These are phyloP conservation scores for Oncorhynchus keta DNA, from an alignment of 2,113 vertebrate genomes.

Conservation along the genomic window DNA sequence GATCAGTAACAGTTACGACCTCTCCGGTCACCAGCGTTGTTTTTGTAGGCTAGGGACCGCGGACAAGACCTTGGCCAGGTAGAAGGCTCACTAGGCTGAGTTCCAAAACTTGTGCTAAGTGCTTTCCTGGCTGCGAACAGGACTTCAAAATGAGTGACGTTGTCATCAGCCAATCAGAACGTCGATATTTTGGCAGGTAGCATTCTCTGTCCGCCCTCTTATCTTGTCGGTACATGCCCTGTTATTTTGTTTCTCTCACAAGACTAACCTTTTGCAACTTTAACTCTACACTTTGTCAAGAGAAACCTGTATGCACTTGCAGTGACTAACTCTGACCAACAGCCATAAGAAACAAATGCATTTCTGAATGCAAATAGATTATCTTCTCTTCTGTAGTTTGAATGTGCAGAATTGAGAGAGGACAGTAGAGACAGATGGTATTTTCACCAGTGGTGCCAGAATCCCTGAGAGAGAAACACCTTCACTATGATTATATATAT, in stretches of 20 bases:
- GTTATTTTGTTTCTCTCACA: neutral
- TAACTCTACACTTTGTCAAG: neutral
- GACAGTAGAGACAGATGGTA: too few relatives aligned
- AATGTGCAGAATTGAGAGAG: too few relatives aligned
- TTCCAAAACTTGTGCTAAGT: slow-evolving; percentile 18
- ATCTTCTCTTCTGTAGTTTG: too few relatives aligned
- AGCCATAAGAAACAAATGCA: too few relatives aligned
- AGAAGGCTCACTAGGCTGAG: too few relatives aligned
- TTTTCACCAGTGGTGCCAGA: too few relatives aligned
- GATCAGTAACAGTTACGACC: neutral
- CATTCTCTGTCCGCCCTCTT: slow-evolving; percentile 20
- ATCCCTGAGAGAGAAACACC: too few relatives aligned
- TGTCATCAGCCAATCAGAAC: slow-evolving; percentile 42
- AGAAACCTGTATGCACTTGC: too few relatives aligned
- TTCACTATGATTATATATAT: too few relatives aligned
- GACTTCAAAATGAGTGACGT: slow-evolving; percentile 25
- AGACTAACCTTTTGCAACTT: too few relatives aligned
- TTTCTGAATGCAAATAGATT: too few relatives aligned
- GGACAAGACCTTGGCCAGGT: neutral
- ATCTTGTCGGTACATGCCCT: slow-evolving; percentile 42
- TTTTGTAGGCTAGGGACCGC: neutral
- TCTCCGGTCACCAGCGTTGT: neutral
- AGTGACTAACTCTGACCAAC: too few relatives aligned
- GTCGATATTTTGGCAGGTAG: neutral
- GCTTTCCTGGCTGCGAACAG: neutral